Percentiles rank a stretch among this genome's conserved stretches.
Evolutionary conservation across 2,113 vertebrate species (phyloP).

Genomic region (Aegithalos caudatus): DNA sequence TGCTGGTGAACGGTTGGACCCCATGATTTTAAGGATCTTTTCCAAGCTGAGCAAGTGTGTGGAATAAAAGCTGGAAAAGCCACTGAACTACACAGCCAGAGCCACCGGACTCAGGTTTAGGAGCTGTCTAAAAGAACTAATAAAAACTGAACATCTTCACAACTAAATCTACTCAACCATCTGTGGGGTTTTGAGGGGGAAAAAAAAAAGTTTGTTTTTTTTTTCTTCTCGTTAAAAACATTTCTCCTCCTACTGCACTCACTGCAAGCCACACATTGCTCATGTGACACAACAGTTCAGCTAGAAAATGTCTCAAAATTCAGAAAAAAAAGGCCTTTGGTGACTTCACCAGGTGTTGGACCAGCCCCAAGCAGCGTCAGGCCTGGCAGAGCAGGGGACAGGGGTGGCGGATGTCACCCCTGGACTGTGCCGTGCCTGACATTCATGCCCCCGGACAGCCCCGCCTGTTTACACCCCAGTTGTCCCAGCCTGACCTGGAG

Average conservation of each 20-base stretch:
- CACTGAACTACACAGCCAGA: neutral
- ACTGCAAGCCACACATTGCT: neutral
- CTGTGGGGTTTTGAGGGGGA: neutral
- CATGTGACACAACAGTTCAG: accelerated
- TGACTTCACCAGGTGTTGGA: neutral
- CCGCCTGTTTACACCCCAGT: neutral
- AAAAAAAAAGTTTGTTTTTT: no score
- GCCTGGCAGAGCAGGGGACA: neutral
- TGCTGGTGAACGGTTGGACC: neutral
- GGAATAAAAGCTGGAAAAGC: neutral
- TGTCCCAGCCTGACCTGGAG: neutral
- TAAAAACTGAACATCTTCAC: neutral
- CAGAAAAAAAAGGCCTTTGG: neutral
- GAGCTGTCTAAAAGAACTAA: neutral
- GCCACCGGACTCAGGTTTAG: neutral
- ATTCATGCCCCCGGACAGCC: neutral
- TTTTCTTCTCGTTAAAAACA: neutral
- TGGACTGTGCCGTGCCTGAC: neutral
- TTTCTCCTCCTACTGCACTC: neutral
- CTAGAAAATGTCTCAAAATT: neutral
- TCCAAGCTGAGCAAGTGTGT: neutral
- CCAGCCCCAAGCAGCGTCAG: neutral
- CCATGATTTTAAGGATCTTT: neutral
- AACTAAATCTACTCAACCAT: neutral
- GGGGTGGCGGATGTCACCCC: neutral